Base-by-base conservation (phyloP, 2,888 invertebrate genomes). In the Rambutsinella grinnellia region DNA sequence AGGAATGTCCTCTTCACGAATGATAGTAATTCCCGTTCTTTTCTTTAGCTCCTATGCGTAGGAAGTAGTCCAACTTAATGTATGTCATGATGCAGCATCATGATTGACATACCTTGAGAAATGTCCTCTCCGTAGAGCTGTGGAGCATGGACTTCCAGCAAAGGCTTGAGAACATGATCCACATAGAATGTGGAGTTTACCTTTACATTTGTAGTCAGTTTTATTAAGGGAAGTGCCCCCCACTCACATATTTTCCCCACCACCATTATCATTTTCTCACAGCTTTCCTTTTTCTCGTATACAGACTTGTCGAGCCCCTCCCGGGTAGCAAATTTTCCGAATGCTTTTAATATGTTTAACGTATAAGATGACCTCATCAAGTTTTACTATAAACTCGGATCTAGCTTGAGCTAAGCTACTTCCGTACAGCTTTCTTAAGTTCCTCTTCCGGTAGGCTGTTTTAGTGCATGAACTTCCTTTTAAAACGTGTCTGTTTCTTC, bases 201-300 rank as follows among this genome's bases (percentile, higher is more conserved):
- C 36, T 79, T 76, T 3, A 71, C 71, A 10, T 79, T 79, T 65
- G 54, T 56, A 21, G 76, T 75, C 3, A 78, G 67, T 63, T 44
- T 36, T 17, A 72, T 66, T 10, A 78, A 46, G 1, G 72, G 72
- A 1, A 78, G 46, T 10, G 27, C 17, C 21, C 77, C 77, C 5
- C 68, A 13, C 6, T 71, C 76, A 3, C 51, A 44, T 17, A 76
- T 60, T 24, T 65, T 66, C 3, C 76, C 76, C 15, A 76, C 70
- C 27, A 76, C 65, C 76, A 76, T 76, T 26, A 62, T 19, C 15
- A 56, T 58, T 13, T 65, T 49, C 10, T 13, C 6, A 62, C 66
- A 76, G 26, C 26, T 61, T 47, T 46, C 61, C 2, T 61, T 3
- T 10, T 24, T 47, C 19, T 21, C 5, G 1, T 13, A 23, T 2